Conservation (phyloP, 2,888 invertebrate genomes). For the Hoplodrina ambigua region DNA sequence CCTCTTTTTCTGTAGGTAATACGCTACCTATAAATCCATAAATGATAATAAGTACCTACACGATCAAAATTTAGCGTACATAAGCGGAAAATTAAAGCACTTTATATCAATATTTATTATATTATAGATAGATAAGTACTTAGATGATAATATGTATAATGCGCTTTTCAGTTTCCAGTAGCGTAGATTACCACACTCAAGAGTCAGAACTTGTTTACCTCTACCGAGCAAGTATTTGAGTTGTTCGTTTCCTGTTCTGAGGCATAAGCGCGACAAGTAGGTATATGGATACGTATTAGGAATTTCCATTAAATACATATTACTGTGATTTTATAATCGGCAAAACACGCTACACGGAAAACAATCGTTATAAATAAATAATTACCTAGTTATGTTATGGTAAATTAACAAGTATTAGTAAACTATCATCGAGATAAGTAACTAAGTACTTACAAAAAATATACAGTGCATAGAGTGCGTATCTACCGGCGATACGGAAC, state of each 20-base stretch:
- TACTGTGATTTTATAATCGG: slow-evolving; percentile 48
- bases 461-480: slow-evolving; percentile 43
- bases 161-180: slow-evolving; percentile 54
- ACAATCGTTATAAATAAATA: slow-evolving; percentile 37
- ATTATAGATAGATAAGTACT: slow-evolving; percentile 6
- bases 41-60: background rate
- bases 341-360: slow-evolving; percentile 35
- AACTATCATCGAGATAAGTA: slow-evolving; percentile 4
- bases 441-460: background rate
- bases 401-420: slow-evolving; percentile 16
- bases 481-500: slow-evolving; percentile 75
- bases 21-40: background rate
- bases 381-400: slow-evolving; percentile 32
- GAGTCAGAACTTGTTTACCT: slow-evolving; percentile 71
- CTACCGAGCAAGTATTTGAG: slow-evolving; percentile 65
- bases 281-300: slow-evolving; percentile 44
- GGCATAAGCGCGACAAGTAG: slow-evolving; percentile 49
- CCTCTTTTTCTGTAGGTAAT: background rate
- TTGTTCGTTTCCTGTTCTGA: slow-evolving; percentile 71
- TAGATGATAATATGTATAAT: slow-evolving; percentile 24
- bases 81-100: slow-evolving; percentile 21
- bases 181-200: slow-evolving; percentile 62
- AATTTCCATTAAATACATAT: slow-evolving; percentile 56
- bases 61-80: background rate
- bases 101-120: slow-evolving; percentile 15